These are phyloP conservation scores for Drosophila arizonae DNA, from an alignment of 1,140 invertebrate species.

Conservation along the genomic window DNA sequence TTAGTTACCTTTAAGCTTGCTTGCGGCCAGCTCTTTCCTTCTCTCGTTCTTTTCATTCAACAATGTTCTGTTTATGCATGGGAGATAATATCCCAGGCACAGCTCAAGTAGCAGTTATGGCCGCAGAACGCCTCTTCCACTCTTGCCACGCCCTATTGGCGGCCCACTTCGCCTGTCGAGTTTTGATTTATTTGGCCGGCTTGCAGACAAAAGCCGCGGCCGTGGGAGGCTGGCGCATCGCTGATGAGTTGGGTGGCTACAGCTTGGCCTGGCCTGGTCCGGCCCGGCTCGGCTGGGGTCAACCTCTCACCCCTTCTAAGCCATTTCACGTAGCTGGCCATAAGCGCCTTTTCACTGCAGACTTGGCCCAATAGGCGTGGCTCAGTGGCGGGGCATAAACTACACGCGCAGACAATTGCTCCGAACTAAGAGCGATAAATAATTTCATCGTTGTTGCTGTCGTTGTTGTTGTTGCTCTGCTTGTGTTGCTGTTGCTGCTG, in stretches of 20 bases:
- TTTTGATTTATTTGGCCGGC: constrained; percentile 72
- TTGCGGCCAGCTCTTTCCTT: not conserved
- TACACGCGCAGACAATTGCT: constrained; percentile 72
- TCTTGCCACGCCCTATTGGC: constrained; percentile 20
- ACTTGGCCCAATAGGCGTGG: constrained; percentile 34
- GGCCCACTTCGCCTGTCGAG: constrained; percentile 31
- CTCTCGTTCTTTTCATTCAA: not conserved
- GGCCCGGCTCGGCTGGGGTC: too few relatives aligned
- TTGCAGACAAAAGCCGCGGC: constrained; percentile 65
- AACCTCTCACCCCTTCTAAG: constrained; percentile 2
- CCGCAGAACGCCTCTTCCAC: constrained; percentile 30
- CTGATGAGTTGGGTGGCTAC: constrained; percentile 67
- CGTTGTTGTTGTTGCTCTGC: constrained; percentile 8
- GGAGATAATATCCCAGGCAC: constrained; percentile 24
- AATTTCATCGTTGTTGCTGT: constrained; percentile 58
- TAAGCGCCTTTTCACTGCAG: constrained; percentile 57
- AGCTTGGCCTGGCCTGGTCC: constrained; percentile 1
- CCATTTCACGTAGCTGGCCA: constrained; percentile 13
- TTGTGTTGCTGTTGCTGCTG: constrained; percentile 21
- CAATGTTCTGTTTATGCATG: constrained; percentile 15
- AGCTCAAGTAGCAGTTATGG: constrained; percentile 35
- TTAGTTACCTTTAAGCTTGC: constrained; percentile 1
- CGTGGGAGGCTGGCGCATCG: constrained; percentile 39
- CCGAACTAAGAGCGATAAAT: constrained; percentile 60
- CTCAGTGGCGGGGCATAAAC: constrained; percentile 52